A percentile compares a stretch with the other conserved stretches of the same genome.
phyloP scores from a whole-genome alignment of 2,113 vertebrate species.

The Crotalus tigris region DNA sequence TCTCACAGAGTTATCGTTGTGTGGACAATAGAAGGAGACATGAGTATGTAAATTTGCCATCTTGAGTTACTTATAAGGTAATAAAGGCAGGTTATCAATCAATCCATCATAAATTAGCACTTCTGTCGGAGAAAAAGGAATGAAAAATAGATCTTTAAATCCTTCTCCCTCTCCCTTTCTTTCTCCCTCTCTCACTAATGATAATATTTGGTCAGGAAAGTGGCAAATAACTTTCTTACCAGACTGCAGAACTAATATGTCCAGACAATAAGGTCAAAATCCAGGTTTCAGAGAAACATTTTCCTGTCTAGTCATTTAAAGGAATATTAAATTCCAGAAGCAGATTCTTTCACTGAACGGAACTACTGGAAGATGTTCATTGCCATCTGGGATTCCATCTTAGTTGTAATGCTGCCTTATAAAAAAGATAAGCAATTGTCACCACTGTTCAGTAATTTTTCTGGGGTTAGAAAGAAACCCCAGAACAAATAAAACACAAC shows the following conservation, averaged over 20 bases:
- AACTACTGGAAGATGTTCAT: neutral
- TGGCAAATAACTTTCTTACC: neutral
- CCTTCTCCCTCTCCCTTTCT: too few relatives aligned
- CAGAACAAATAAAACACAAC: slow-evolving; percentile 14
- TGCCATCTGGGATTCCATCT: neutral
- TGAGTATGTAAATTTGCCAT: too few relatives aligned
- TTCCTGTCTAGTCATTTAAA: neutral
- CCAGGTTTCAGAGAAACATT: neutral
- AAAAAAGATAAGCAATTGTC: slow-evolving; percentile 2
- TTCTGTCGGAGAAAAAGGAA: neutral
- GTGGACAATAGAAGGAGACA: too few relatives aligned
- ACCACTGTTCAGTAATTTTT: neutral
- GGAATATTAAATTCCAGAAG: neutral
- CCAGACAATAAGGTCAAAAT: neutral
- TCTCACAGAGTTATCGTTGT: too few relatives aligned
- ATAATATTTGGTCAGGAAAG: neutral
- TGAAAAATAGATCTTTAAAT: neutral
- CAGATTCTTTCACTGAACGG: neutral
- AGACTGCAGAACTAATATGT: neutral
- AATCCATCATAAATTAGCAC: neutral
- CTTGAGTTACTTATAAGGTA: too few relatives aligned
- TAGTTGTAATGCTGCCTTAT: neutral
- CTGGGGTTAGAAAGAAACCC: neutral
- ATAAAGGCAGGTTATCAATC: too few relatives aligned
- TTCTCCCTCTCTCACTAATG: neutral